Base-by-base conservation (phyloP, 23 tunicate genomes). In the Corella eumyota region DNA sequence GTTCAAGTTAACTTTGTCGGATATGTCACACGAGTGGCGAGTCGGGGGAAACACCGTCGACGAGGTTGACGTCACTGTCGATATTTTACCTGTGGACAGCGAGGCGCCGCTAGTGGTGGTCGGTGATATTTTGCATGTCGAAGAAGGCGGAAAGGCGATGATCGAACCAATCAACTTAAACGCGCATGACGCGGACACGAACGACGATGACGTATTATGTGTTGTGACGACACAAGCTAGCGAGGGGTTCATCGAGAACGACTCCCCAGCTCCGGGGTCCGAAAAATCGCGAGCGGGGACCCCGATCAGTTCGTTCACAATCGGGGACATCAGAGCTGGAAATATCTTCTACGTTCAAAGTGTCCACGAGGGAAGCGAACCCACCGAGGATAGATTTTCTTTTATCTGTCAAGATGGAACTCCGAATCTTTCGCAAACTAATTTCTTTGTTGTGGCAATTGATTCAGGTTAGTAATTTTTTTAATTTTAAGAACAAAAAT, bases 401-500 rank as follows among this genome's bases (percentile, higher is more conserved):
- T 81, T 92, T 48, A 44, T 77, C 24, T 92, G 98, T 56, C 92
- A 83, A 45, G 98, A 92, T 46, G 96, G 96, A 22, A 62, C 78
- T 13, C 96, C 96, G 11, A 88, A 88, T 44, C 44, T 73, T 6
- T 78, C 96, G 9, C 70, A 66, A 0, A 25, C 60, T 1, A 44
- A 36, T 25, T 67, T 73, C 34, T 79, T 88, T 58, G 50, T 49
- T 37, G 68, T 88, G 30, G 74, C 50, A 24, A 88, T 88, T 4
- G 62, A 50, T 36, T 88, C 96, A 1, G 96, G 96, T 88, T 11
- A 55, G 76, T 71, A n/a, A 3, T 23, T n/a, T n/a, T n/a, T n/a
- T n/a, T 37, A 26, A n/a, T n/a, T n/a, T n/a, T n/a, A n/a, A n/a
- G n/a, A n/a, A 50, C n/a, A 54, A 54, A 15, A 54, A 11, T 44